Evolutionary conservation across 2,797 vertebrate species (phyloP), one percentile per base, ranked within the genome.

Genomic region (Dryobates pubescens): DNA sequence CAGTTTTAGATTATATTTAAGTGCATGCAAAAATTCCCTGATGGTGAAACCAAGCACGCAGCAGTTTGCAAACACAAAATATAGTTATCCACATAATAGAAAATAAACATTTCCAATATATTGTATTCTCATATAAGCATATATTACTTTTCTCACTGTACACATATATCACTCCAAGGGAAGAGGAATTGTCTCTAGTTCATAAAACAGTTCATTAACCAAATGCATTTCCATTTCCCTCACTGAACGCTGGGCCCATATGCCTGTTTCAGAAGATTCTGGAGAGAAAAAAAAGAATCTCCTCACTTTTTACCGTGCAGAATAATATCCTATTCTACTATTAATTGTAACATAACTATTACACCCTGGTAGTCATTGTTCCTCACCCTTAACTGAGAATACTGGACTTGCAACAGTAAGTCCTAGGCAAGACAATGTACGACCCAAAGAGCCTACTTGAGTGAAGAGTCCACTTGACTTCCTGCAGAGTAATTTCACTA

Each of bases 391-490:
- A 51, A 53, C 11, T 36, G 38, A 1, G 23, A 49, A 12, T 49
- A 76, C 38, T 70, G 82, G 67, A 57, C 59, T 62, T 49, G 18
- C 29, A 80, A 38, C 1, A 3, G 89, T 58, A 64, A 68, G 29
- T 59, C 19, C 64, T 51, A 80, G 5, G 45, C 61, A 58, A 65
- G 19, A 54, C 0, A 3, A 77, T 0, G 1, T 3, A 16, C 1
- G 9, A 90, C 51, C 32, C 76, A 43, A 56, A 82, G 51, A 87
- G 69, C 5, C 72, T 43, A 84, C 84, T 81, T 8, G 6, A 94
- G 26, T 77, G 75, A 89, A 94, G 89, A 69, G 79, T n/a, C 87
- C 79, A 90, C 92, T 92, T 72, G 85, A 92, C 84, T 81, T 47
- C 79, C 54, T 30, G 64, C 63, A 72, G 47, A 67, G 76, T 30